Evolutionary conservation across 2,797 vertebrate genomes (phyloP), one percentile per base, ranked within the genome.

Genomic region (Gobionotothen gibberifrons): DNA sequence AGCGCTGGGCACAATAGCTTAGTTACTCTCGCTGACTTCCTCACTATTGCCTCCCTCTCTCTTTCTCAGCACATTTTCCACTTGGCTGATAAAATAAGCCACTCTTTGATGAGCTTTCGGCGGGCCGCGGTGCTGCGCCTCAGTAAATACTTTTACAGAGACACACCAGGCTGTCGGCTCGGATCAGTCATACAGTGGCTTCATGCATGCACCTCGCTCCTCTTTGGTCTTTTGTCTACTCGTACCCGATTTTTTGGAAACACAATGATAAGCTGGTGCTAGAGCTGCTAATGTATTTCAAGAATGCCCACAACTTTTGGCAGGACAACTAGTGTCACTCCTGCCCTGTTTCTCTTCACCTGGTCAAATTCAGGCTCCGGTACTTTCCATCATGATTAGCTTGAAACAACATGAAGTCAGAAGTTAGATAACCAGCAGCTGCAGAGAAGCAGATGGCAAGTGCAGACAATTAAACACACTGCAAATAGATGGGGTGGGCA

Each of bases 31-130:
- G 84, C 88, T 85, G 87, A 91, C 90, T 88, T 88, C 85, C 87
- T 63, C 83, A 49, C 91, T 85, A 89, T 90, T 88, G 82, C 82
- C 76, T 57, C 86, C 67, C 81, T 55, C 86, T 71, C 78, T 88
- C 88, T 76, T 82, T 90, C 89, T 94, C 92, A 93, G 93, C 91
- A 91, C 90, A 91, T 93, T 94, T 94, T 94, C 90, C 90, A 93
- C 91, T 90, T 82, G 85, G 80, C 92, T 91, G 91, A 91, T 89
- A 87, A 90, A 94, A 91, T 92, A 92, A 92, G 92, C 90, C 90
- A 76, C 75, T 90, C 90, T 92, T 92, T 92, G 92, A 93, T 89
- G 90, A 91, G 91, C 87, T 93, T 90, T 87, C 74, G 76, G 87
- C 85, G 16, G 82, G 79, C 90, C 72, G 76, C 49, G 32, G 82